phyloP scores from a whole-genome alignment of 1,140 invertebrate species.

The Cepaea nemoralis region DNA sequence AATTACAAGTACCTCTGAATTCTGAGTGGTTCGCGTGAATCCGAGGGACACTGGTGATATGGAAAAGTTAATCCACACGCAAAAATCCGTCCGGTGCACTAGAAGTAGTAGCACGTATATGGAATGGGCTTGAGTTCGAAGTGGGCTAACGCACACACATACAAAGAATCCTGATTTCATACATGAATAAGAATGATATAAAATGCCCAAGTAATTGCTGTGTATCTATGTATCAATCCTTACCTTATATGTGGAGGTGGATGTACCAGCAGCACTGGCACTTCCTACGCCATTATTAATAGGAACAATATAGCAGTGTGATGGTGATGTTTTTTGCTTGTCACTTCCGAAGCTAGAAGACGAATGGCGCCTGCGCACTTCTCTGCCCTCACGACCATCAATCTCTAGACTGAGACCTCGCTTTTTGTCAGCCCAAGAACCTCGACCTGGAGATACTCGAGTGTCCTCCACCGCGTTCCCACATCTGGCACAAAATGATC shows the following conservation, averaged over 20 bases:
- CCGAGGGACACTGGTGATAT: too few relatives aligned
- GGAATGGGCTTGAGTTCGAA: too few relatives aligned
- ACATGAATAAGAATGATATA: too few relatives aligned
- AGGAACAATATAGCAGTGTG: slow-evolving; percentile 17
- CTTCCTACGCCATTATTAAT: not conserved
- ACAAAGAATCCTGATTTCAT: too few relatives aligned
- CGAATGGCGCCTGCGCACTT: not conserved
- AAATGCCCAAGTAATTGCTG: too few relatives aligned
- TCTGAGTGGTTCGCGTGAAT: too few relatives aligned
- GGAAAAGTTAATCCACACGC: too few relatives aligned
- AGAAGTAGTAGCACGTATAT: too few relatives aligned
- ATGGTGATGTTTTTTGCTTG: not conserved
- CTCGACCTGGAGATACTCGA: not conserved
- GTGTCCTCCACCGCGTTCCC: not conserved
- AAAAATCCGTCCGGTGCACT: too few relatives aligned
- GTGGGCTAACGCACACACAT: too few relatives aligned
- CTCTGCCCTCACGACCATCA: not conserved
- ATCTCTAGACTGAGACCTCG: not conserved
- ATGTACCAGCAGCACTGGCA: not conserved
- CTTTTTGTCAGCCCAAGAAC: not conserved
- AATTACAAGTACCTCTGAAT: too few relatives aligned
- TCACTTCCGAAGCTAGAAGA: not conserved
- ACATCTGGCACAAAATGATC: slow-evolving; percentile 22
- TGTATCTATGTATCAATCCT: not conserved
- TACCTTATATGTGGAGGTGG: slow-evolving; percentile 11